phyloP scores from a whole-genome alignment of 2,797 vertebrate genomes.

The Pterois miles region DNA sequence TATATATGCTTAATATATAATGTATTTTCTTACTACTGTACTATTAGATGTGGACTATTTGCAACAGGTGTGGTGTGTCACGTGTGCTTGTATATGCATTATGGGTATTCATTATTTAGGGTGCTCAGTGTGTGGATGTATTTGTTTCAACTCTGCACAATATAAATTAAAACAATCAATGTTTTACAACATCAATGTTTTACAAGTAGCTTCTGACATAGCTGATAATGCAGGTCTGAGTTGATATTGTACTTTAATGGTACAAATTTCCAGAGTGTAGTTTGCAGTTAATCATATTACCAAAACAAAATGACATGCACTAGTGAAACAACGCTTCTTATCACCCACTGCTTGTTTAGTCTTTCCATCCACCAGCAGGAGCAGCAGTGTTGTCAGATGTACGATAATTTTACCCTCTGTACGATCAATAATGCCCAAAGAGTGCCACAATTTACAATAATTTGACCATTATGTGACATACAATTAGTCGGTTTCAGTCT shows the following conservation, averaged over 20 bases:
- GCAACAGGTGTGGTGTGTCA: background rate
- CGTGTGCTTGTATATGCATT: background rate
- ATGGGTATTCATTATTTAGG: background rate
- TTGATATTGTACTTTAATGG: background rate
- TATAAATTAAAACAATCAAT: background rate
- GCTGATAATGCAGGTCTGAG: background rate
- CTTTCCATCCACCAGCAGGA: background rate
- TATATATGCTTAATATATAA: background rate
- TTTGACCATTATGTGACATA: no score
- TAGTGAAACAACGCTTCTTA: background rate
- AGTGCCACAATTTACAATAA: no score
- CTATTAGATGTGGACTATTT: background rate
- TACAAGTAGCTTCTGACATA: background rate
- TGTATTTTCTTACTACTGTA: background rate
- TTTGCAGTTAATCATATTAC: background rate
- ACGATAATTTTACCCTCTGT: no score
- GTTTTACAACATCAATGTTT: background rate
- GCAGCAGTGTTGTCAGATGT: background rate
- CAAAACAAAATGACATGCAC: background rate
- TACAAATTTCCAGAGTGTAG: fast-evolving
- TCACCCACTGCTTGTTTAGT: background rate
- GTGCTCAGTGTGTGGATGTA: background rate
- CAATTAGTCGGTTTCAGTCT: no score
- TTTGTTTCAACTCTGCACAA: background rate
- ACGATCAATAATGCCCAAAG: no score